phyloP scores from a whole-genome alignment of 2,797 vertebrate genomes.

The Sardinella longiceps region DNA sequence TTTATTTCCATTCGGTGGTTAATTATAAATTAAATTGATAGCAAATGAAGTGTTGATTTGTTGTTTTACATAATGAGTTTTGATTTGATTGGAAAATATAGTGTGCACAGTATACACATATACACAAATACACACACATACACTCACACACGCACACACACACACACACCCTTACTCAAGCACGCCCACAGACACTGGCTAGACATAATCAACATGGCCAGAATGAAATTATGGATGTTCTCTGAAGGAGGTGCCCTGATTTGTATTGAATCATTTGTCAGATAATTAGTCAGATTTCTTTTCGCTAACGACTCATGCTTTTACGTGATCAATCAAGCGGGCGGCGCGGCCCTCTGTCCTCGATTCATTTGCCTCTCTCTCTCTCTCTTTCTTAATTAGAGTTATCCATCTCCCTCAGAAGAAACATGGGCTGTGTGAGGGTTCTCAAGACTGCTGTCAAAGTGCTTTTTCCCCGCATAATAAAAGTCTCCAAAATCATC shows the following conservation, averaged over 20 bases:
- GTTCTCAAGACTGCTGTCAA: conserved; percentile 9
- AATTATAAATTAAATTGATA: conserved; percentile 17
- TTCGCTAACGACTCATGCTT: conserved; percentile 22
- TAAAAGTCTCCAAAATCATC: conserved; percentile 39
- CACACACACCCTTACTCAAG: background rate
- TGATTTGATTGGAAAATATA: conserved; percentile 15
- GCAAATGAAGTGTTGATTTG: conserved; percentile 20
- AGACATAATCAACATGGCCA: conserved; percentile 34
- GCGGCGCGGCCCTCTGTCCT: conserved; percentile 36
- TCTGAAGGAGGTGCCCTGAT: conserved; percentile 36
- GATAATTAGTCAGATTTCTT: conserved; percentile 47
- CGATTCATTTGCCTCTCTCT: conserved; percentile 51
- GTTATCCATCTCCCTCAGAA: conserved; percentile 53
- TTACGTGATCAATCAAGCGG: conserved; percentile 44
- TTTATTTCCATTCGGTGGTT: background rate
- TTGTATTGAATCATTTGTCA: conserved; percentile 34
- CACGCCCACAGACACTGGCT: background rate
- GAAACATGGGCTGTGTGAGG: conserved; percentile 48
- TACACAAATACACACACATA: background rate
- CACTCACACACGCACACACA: background rate
- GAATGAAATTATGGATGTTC: conserved; percentile 34
- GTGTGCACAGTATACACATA: background rate
- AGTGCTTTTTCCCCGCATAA: conserved; percentile 32
- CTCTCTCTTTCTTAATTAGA: conserved; percentile 47
- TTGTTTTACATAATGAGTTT: conserved; percentile 15